Base-by-base conservation (phyloP, 2,113 vertebrate genomes). In the Physeter macrocephalus region DNA sequence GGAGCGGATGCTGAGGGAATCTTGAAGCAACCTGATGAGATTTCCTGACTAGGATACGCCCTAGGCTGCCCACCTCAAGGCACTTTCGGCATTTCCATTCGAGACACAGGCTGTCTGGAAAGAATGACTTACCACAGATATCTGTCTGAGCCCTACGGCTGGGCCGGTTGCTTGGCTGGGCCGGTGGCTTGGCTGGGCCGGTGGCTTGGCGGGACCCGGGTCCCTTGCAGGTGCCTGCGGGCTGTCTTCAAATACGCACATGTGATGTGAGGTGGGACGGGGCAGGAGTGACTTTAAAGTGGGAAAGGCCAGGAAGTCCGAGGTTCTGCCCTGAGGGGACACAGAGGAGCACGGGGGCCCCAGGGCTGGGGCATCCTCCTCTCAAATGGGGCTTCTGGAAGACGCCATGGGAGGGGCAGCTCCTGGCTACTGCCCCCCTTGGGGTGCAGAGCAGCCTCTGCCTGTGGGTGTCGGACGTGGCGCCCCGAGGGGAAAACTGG, bases 11-110 rank as follows among this genome's bases (percentile, higher is more conserved):
- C 82, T 34, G 92, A 85, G 94, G 94, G 85, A 92, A 96, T 34
- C 94, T 71, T 96, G 93, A 94, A 92, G 92, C 86, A 90, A 69
- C 92, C 90, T 97, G 96, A 96, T 94, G 96, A 96, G 94, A 69
- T 97, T 98, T 96, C 96, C 97, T 96, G 97, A 77, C n/a, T 4
- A 15, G 95, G 82, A 54, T 66, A 34, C 78, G 61, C 86, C 93
- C 49, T 46, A 43, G 94, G 64, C 82, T 54, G 93, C 69, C 81
- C 82, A 36, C 84, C 93, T 96, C 90, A 93, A 12, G 92, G 94
- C 74, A 11, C 82, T 90, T 85, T 71, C 67, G 93, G 95, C 93
- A 75, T 95, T 96, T 92, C 97, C 89, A 96, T 94, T 87, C 95
- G 46, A 89, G 95, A 69, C 77, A 34, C 90, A 93, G 95, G 69